Evolutionary conservation across 2,113 vertebrate species (phyloP).

Genomic region (Paramisgurnus dabryanus): DNA sequence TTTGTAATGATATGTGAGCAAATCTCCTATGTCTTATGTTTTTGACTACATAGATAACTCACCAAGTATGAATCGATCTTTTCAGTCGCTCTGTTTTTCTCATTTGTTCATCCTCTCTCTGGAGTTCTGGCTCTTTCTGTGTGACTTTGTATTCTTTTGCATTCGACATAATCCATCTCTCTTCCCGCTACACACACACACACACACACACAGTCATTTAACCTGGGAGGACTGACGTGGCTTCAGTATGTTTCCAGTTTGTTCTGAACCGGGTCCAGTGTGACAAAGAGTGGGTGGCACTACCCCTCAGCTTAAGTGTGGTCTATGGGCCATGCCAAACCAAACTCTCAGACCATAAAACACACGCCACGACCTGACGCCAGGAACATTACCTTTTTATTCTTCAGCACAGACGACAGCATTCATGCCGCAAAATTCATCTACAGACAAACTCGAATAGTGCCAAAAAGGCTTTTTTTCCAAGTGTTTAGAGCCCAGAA

Average conservation of each 20-base stretch:
- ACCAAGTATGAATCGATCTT: constrained; percentile 27
- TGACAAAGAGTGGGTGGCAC: constrained; percentile 76
- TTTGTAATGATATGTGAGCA: constrained; percentile 43
- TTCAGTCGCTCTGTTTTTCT: constrained; percentile 41
- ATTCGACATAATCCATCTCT: constrained; percentile 33
- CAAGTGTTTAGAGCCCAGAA: constrained; percentile 47
- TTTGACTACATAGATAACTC: constrained; percentile 33
- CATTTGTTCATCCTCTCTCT: constrained; percentile 30
- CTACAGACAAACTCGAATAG: constrained; percentile 53
- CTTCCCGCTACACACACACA: constrained; percentile 18
- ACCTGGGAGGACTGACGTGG: constrained; percentile 69
- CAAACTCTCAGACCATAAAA: constrained; percentile 76
- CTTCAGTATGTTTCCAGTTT: constrained; percentile 71
- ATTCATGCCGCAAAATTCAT: constrained; percentile 63
- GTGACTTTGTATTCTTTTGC: constrained; percentile 36
- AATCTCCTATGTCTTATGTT: constrained; percentile 36
- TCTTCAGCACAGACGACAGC: constrained; percentile 63
- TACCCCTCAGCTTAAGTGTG: constrained; percentile 72
- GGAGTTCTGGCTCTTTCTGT: constrained; percentile 39
- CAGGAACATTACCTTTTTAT: constrained; percentile 76
- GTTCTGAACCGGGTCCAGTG: constrained; percentile 73
- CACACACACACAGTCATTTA: constrained; percentile 21
- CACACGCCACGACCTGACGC: constrained; percentile 65
- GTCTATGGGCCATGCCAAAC: constrained; percentile 67
- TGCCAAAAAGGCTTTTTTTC: constrained; percentile 32